These are phyloP conservation scores for Megastigmus dorsalis DNA, from an alignment of 2,888 invertebrate genomes.

Conservation along the genomic window DNA sequence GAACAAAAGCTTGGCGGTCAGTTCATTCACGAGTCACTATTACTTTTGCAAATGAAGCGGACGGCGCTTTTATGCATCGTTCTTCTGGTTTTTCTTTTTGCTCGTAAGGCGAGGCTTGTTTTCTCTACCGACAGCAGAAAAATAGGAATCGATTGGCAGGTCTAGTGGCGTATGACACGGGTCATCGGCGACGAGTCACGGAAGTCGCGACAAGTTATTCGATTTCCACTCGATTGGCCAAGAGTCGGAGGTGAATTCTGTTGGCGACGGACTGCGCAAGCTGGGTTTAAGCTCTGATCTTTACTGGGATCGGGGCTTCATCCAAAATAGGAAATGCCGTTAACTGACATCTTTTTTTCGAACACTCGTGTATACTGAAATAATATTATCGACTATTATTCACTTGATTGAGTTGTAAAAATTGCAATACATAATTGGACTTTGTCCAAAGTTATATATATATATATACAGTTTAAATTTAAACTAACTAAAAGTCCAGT, in stretches of 20 bases:
- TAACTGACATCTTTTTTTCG: too few species aligned
- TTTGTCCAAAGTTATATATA: too few species aligned
- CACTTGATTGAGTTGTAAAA: too few species aligned
- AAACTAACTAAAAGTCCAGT: too few species aligned
- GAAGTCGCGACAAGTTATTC: constrained; percentile 48
- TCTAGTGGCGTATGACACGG: constrained; percentile 39
- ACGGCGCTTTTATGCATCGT: not conserved
- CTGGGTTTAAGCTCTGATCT: not conserved
- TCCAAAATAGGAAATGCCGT: too few species aligned
- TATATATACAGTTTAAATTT: too few species aligned
- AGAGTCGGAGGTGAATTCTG: constrained; percentile 15
- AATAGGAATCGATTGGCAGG: constrained; percentile 37
- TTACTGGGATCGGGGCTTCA: too few species aligned
- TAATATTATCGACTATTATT: too few species aligned
- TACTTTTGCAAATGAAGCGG: constrained; percentile 22
- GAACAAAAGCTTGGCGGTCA: too few species aligned
- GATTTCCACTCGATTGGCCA: constrained; percentile 46
- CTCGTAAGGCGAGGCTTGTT: not conserved
- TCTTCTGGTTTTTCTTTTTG: not conserved
- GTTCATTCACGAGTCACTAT: not conserved
- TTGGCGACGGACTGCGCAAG: not conserved
- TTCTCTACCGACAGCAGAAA: not conserved
- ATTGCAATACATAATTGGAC: too few species aligned
- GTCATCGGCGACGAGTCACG: constrained; percentile 44
- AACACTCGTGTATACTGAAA: too few species aligned